Base-by-base conservation (phyloP, 2,113 vertebrate genomes). In the Gnathonemus longibarbis region DNA sequence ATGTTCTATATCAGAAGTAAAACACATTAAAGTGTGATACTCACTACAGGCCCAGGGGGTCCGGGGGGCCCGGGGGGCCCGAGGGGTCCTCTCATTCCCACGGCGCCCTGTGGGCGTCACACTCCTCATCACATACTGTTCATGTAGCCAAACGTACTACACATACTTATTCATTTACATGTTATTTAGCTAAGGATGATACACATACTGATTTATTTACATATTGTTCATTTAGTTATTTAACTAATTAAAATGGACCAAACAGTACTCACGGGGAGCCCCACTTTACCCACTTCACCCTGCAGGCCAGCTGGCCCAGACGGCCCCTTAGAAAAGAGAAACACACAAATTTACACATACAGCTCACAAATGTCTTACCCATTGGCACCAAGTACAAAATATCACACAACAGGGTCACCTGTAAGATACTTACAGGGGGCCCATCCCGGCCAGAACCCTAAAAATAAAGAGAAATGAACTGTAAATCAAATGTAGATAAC, bases 361-460 rank as follows among this genome's bases (percentile, higher is more conserved):
- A 3, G 2, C 19, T n/a, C 13, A 84, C 2, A 46, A 80, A 2
- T 39, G 31, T 35, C 15, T 39, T 13, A 77, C 31, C 9, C 70
- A 39, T 39, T 74, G 27, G n/a, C 66, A 31, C 66, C n/a, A 74
- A 56, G 15, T 74, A 35, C 4, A 1, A 77, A 19, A 77, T 19
- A 77, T 19, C 1, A 19, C 42, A 45, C 39, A 83, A 35, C 31
- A 45, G 88, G 77, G 66, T 88, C 84, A 31, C 31, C 56, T 42
- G 39, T 2, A 13, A 46, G 10, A 84, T 70, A 98, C 97, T 96
- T 95, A 99, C 98, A 89, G 94, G 95, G 49, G 96, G 93, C 93
- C 98, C 98, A 93, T 97, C 97, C 91, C 95, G 94, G 1, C 97
- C 98, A 89, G 97, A 96, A 89, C 98, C 98, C 98, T 99, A 90